Percentiles rank a stretch among this genome's conserved stretches.
phyloP scores from a whole-genome alignment of 2,797 vertebrate species.

The Rhincodon typus region DNA sequence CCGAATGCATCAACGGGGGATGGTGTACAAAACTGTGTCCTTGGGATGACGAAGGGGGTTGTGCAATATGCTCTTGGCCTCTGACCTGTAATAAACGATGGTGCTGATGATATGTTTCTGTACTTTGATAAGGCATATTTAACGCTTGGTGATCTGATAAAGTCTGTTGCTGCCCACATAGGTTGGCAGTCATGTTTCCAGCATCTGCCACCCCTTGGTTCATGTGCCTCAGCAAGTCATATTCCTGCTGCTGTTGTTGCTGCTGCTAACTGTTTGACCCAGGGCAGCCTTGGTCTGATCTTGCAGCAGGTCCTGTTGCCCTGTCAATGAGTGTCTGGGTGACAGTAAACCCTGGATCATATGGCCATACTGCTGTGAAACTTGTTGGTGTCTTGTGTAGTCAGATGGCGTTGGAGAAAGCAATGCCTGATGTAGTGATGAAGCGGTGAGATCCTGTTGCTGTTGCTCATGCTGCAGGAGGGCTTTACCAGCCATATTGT shows the following conservation, averaged over 20 bases:
- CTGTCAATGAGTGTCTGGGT: slow-evolving; percentile 87
- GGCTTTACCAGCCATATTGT: slow-evolving; percentile 48
- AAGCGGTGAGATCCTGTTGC: slow-evolving; percentile 65
- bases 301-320: slow-evolving; percentile 81
- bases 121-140: slow-evolving; percentile 62
- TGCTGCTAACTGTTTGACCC: no score
- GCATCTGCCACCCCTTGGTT: slow-evolving; percentile 67
- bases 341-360: slow-evolving; percentile 93
- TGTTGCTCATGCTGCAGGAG: slow-evolving; percentile 42
- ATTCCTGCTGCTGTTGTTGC: slow-evolving; percentile 73
- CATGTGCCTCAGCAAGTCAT: slow-evolving; percentile 81
- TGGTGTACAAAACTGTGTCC: slow-evolving; percentile 54
- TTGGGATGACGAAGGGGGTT: slow-evolving; percentile 40
- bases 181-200: slow-evolving; percentile 49
- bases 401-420: slow-evolving; percentile 87
- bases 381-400: slow-evolving; percentile 67
- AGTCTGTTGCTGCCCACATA: slow-evolving; percentile 45
- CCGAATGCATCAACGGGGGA: slow-evolving; percentile 70
- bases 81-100: slow-evolving; percentile 84
- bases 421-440: slow-evolving; percentile 91
- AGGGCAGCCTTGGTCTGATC: no score
- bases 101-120: slow-evolving; percentile 55
- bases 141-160: slow-evolving; percentile 58
- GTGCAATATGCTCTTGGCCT: slow-evolving; percentile 67
- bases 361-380: slow-evolving; percentile 77